Evolutionary conservation across 1,140 invertebrate species (phyloP), one percentile per base, ranked within the genome.

Genomic region (Diorhabda carinulata): DNA sequence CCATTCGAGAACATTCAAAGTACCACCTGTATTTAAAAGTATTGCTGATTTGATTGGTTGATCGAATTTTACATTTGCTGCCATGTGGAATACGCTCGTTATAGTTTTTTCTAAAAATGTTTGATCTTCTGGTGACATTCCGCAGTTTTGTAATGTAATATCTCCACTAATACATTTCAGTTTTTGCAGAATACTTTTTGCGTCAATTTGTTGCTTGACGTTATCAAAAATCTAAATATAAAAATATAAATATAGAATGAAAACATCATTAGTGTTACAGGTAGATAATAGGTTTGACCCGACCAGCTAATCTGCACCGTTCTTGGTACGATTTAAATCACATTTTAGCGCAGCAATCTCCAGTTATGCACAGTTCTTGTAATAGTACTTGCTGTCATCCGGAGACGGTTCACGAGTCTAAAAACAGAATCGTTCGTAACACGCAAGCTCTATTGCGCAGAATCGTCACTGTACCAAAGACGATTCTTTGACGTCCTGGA

Each of bases 61-160:
- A 70, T 86, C 83, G 68, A 87, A 87, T 8, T 82, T 82, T 25
- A 87, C 89, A 70, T 91, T 93, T 3, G 92, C 92, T 2, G 92
- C 92, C 75, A 89, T 90, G 76, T 94, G 91, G 80, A 94, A 92
- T 0, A 94, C 85, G 7, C 92, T 84, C 2, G 87, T 86, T 3
- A 94, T 87, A 57, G 87, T 83, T 3, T 86, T 78, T 0, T 81
- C 76, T 1, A 95, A 77, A 3, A 81, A 74, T 45, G 85, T 71
- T 43, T 81, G 75, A 76, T 91, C 89, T 9, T 82, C 72, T 5
- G 80, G 69, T n/a, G 82, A 84, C 3, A 94, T 78, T 5, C 86
- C 89, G 2, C 93, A 78, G 52, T 84, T 84, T 2, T 81, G 70
- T 5, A 71, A 60, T 0, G 78, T 81, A 0, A 82, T 79, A 57